Percentiles rank a stretch among this genome's conserved stretches.
These are phyloP conservation scores for Apeira syringaria DNA, from an alignment of 2,888 invertebrate genomes.

Conservation along the genomic window DNA sequence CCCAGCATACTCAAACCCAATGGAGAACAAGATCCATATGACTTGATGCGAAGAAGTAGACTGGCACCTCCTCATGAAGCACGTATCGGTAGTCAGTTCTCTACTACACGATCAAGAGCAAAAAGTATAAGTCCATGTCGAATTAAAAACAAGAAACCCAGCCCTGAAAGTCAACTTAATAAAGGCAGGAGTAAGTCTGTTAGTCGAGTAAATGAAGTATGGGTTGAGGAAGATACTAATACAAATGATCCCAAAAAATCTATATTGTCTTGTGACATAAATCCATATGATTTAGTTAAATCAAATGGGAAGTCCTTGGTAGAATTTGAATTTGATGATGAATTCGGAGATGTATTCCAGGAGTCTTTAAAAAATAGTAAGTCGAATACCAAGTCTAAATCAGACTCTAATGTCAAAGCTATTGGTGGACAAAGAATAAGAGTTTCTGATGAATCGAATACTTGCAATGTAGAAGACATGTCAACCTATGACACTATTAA, in stretches of 20 bases:
- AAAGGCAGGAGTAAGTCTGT: constrained; percentile 77
- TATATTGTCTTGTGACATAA: constrained; percentile 92
- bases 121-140: constrained; percentile 84
- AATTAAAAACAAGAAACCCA: constrained; percentile 78
- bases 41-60: constrained; percentile 91
- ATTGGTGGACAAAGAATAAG: constrained; percentile 88
- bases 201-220: constrained; percentile 73
- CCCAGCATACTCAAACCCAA: constrained; percentile 86
- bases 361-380: constrained; percentile 62
- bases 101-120: constrained; percentile 73
- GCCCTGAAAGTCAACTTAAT: constrained; percentile 59
- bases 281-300: constrained; percentile 92
- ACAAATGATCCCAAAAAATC: constrained; percentile 83
- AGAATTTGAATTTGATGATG: constrained; percentile 81
- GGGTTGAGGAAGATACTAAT: constrained; percentile 66
- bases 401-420: constrained; percentile 83
- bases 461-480: constrained; percentile 61
- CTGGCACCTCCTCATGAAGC: constrained; percentile 86
- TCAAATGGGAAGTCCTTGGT: constrained; percentile 68
- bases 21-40: constrained; percentile 88
- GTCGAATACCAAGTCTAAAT: constrained; percentile 55
- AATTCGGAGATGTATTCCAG: constrained; percentile 68
- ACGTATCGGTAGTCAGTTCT: constrained; percentile 79
- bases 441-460: constrained; percentile 81
- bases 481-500: constrained; percentile 75